Evolutionary conservation across 2,113 vertebrate species (phyloP).

Genomic region (Menidia beryllina): DNA sequence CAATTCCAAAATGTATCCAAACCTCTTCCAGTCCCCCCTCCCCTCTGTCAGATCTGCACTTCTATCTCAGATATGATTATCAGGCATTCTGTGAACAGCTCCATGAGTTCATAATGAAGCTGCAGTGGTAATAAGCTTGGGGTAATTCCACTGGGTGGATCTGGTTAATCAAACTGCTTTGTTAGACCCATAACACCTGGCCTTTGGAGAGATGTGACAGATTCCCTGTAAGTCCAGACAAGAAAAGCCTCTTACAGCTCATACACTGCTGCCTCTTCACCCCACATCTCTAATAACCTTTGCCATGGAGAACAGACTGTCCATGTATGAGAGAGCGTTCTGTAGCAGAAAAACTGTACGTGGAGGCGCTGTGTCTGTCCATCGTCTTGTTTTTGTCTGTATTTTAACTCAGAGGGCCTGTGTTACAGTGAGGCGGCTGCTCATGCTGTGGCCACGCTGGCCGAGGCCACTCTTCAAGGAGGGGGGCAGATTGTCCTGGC

Average conservation of each 20-base stretch:
- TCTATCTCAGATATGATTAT: slow-evolving; percentile 49
- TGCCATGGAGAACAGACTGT: slow-evolving; percentile 27
- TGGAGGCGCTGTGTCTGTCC: neutral
- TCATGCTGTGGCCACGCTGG: slow-evolving; percentile 95
- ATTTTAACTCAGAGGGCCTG: neutral
- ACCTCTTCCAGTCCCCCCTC: neutral
- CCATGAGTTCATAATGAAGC: slow-evolving; percentile 59
- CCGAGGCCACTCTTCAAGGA: slow-evolving; percentile 96
- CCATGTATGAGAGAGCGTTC: slow-evolving; percentile 18
- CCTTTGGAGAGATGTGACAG: slow-evolving; percentile 70
- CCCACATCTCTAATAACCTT: slow-evolving; percentile 64
- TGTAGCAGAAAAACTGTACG: slow-evolving; percentile 16
- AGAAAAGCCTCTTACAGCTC: slow-evolving; percentile 77
- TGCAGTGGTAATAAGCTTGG: slow-evolving; percentile 61
- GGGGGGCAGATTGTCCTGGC: slow-evolving; percentile 98
- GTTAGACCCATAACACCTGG: slow-evolving; percentile 71
- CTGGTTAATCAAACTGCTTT: slow-evolving; percentile 74
- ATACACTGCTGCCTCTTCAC: slow-evolving; percentile 54
- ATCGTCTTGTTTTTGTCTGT: neutral
- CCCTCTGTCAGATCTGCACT: slow-evolving; percentile 23
- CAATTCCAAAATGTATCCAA: too few relatives aligned
- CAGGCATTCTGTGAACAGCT: slow-evolving; percentile 38
- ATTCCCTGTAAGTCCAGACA: slow-evolving; percentile 74
- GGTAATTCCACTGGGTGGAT: slow-evolving; percentile 66
- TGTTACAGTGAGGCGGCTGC: slow-evolving; percentile 93